Conservation (phyloP, 1,140 invertebrate species). For the Physella acuta region DNA sequence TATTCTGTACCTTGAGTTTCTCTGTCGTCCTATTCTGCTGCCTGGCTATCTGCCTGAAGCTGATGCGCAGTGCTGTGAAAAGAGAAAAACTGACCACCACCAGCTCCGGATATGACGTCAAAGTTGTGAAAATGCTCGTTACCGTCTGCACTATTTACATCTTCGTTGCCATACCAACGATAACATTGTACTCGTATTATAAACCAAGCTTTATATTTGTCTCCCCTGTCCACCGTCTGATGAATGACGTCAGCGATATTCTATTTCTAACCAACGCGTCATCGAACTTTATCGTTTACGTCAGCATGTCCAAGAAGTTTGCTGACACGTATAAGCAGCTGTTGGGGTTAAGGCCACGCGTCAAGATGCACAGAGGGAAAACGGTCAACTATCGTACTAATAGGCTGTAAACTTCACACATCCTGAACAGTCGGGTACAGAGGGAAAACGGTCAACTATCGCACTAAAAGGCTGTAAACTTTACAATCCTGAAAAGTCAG, state of each 20-base stretch:
- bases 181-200: constrained; percentile 5
- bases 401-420: too few relatives aligned
- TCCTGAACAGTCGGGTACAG: too few relatives aligned
- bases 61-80: not conserved
- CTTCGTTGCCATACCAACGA: not conserved
- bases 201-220: not conserved
- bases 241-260: not conserved
- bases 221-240: not conserved
- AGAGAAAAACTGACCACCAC: not conserved
- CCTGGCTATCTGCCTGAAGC: not conserved
- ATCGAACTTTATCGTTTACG: constrained; percentile 1
- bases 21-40: not conserved
- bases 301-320: constrained; percentile 5
- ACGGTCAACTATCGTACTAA: too few relatives aligned
- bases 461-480: too few relatives aligned
- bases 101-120: not conserved
- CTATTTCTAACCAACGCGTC: not conserved
- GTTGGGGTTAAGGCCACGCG: too few relatives aligned
- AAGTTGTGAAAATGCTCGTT: not conserved
- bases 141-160: not conserved
- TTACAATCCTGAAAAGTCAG: too few relatives aligned
- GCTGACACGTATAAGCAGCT: not conserved
- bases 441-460: too few relatives aligned
- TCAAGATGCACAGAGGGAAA: too few relatives aligned
- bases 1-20: not conserved